phyloP scores from a whole-genome alignment of 1,140 invertebrate species.

The Cryptotermes secundus region DNA sequence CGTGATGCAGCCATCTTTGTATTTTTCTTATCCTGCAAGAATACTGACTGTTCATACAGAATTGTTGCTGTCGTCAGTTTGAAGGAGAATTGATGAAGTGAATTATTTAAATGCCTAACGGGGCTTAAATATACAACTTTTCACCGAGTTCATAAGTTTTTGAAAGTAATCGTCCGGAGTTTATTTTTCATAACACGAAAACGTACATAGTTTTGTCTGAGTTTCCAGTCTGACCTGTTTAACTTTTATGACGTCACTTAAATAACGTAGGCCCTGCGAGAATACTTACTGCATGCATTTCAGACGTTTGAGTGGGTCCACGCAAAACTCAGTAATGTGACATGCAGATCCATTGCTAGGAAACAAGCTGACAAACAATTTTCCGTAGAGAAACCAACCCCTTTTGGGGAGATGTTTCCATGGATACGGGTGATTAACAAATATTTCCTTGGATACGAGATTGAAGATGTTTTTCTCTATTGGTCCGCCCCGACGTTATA shows the following conservation, averaged over 20 bases:
- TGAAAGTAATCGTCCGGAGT: background rate
- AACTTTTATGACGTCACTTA: background rate
- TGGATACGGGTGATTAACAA: no score
- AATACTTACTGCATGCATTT: no score
- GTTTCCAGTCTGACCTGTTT: background rate
- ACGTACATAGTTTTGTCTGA: background rate
- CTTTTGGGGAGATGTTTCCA: no score
- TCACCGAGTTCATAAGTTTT: background rate
- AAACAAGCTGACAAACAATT: no score
- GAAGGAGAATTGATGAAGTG: background rate
- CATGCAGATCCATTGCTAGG: no score
- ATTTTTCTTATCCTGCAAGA: background rate
- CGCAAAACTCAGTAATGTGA: no score
- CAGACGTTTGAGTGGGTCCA: no score
- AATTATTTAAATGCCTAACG: background rate
- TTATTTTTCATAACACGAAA: background rate
- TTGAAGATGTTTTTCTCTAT: no score
- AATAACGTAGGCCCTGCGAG: background rate
- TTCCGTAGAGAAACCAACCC: no score
- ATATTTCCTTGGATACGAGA: no score
- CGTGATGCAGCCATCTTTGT: background rate
- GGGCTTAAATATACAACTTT: background rate
- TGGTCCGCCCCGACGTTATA: no score
- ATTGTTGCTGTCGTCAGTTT: background rate
- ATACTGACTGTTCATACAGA: background rate